A percentile compares a stretch with the other conserved stretches of the same genome.
Conservation (phyloP, 2,113 vertebrate species). For the Rattus rattus region DNA sequence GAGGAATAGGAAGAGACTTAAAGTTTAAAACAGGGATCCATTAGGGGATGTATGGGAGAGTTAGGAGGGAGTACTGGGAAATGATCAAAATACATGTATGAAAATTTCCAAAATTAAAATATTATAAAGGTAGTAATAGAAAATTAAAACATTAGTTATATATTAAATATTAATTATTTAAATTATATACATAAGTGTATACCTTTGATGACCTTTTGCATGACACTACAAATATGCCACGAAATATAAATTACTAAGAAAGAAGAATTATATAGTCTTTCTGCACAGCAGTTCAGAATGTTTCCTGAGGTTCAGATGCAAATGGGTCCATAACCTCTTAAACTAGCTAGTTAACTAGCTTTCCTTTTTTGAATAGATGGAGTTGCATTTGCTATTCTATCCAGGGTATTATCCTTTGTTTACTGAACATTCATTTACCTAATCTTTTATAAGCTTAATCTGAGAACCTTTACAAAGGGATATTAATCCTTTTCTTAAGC, state of each 20-base stretch:
- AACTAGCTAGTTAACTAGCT: neutral
- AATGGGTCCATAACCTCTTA: neutral
- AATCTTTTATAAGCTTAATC: neutral
- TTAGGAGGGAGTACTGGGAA: too few relatives aligned
- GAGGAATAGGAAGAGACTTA: neutral
- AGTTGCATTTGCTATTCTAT: neutral
- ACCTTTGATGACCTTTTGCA: neutral
- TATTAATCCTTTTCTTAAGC: neutral
- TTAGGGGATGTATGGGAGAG: neutral
- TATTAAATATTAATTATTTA: neutral
- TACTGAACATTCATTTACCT: neutral
- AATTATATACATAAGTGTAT: neutral
- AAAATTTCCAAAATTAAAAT: neutral
- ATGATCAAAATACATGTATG: neutral
- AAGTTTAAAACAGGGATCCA: neutral
- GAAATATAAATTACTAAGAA: neutral
- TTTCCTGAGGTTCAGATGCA: neutral
- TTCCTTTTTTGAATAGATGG: neutral
- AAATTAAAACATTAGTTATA: neutral
- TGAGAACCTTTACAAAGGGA: conserved; percentile 31
- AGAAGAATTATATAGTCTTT: neutral
- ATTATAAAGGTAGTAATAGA: neutral
- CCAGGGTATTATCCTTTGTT: neutral
- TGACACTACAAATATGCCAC: neutral
- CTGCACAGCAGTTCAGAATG: neutral